These are phyloP conservation scores for Drosophila crucigera DNA, from an alignment of 2,888 invertebrate species.

Conservation along the genomic window DNA sequence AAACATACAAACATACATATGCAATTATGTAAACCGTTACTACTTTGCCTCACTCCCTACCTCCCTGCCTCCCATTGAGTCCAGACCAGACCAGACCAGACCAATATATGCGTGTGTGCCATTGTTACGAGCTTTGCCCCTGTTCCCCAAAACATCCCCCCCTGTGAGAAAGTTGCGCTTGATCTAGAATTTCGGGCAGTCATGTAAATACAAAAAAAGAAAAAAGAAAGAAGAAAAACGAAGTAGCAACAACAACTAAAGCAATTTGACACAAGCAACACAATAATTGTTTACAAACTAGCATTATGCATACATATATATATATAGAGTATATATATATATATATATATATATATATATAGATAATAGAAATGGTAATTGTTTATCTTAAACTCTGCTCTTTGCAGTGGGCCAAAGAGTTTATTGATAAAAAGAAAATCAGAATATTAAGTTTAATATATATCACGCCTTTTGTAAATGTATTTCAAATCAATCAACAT, in stretches of 20 bases:
- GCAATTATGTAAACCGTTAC: slow-evolving; percentile 22
- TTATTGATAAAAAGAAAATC: not conserved
- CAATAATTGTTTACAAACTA: slow-evolving; percentile 49
- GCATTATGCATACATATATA: slow-evolving; percentile 32
- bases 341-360: slow-evolving; percentile 18
- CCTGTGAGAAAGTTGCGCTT: slow-evolving; percentile 14
- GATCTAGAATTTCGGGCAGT: slow-evolving; percentile 18
- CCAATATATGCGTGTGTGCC: slow-evolving; percentile 43
- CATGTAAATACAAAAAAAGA: slow-evolving; percentile 34
- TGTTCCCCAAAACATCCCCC: not conserved
- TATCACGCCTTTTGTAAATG: slow-evolving; percentile 56
- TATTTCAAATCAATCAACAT: slow-evolving; percentile 35
- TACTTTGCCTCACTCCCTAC: not conserved
- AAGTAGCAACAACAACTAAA: slow-evolving; percentile 39
- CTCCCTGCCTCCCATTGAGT: not conserved
- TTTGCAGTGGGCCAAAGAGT: slow-evolving; percentile 9
- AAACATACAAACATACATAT: slow-evolving; percentile 21
- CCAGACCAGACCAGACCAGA: not conserved
- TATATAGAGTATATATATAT: slow-evolving; percentile 14
- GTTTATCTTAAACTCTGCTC: slow-evolving; percentile 16
- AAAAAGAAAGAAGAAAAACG: slow-evolving; percentile 8
- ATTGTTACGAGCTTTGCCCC: slow-evolving; percentile 28
- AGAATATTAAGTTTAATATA: slow-evolving; percentile 26
- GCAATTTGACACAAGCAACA: slow-evolving; percentile 54
- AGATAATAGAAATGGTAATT: slow-evolving; percentile 20